Evolutionary conservation across 2,113 vertebrate species (phyloP).

Genomic region (Lamprologus speciosus): DNA sequence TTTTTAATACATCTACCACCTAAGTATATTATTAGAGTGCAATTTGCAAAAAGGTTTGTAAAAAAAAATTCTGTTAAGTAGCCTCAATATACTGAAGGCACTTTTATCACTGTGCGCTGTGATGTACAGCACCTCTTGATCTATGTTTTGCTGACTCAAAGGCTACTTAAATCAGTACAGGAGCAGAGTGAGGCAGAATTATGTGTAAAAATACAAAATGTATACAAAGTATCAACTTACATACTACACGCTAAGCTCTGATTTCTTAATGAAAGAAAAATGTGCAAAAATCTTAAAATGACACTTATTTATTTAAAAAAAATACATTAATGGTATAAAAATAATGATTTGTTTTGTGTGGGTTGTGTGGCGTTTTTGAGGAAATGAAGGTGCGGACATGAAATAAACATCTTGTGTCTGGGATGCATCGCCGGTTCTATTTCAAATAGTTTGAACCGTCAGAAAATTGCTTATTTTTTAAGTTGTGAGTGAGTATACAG

Average conservation of each 20-base stretch:
- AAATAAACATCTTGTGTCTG: not conserved
- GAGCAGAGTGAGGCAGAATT: not conserved
- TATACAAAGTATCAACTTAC: not conserved
- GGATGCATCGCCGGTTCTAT: not conserved
- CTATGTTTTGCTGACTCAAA: not conserved
- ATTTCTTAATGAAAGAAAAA: not conserved
- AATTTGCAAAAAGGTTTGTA: not conserved
- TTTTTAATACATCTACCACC: not conserved
- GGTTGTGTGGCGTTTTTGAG: not conserved
- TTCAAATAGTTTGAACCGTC: not conserved
- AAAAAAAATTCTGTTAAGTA: not conserved
- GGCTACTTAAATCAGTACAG: not conserved
- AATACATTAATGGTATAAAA: not conserved
- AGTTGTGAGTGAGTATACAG: not conserved
- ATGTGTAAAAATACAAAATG: not conserved
- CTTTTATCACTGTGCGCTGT: not conserved
- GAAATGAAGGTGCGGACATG: not conserved
- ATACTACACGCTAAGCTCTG: not conserved
- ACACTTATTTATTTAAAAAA: fast-evolving
- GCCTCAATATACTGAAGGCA: not conserved
- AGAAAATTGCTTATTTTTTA: not conserved
- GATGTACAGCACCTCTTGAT: not conserved
- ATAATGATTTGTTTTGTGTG: not conserved
- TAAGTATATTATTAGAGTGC: not conserved
- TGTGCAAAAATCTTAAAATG: not conserved